phyloP scores from a whole-genome alignment of 2,888 invertebrate genomes.

The Plusia festucae region DNA sequence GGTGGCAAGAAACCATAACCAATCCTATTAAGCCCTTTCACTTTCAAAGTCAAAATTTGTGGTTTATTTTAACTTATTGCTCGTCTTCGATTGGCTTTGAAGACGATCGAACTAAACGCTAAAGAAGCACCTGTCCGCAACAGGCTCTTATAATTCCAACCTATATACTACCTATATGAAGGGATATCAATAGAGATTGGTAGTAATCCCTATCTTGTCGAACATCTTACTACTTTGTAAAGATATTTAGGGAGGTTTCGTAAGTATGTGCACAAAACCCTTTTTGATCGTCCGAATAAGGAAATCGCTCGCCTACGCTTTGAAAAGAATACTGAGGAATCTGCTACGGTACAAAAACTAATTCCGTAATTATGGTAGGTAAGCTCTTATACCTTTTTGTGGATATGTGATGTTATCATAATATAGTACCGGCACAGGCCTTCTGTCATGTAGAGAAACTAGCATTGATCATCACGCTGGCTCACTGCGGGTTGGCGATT shows the following conservation, averaged over 20 bases:
- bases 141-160: background rate
- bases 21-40: constrained; percentile 2
- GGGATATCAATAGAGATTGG: background rate
- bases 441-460: too few relatives aligned
- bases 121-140: too few relatives aligned
- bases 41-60: background rate
- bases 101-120: too few relatives aligned
- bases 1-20: background rate
- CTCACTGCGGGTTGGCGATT: too few relatives aligned
- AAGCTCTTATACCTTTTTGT: too few relatives aligned
- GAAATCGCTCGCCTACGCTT: constrained; percentile 45
- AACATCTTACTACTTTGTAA: constrained; percentile 32
- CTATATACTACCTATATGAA: background rate
- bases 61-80: background rate
- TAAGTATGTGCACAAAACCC: constrained; percentile 42
- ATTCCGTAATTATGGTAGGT: constrained; percentile 24
- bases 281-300: constrained; percentile 45
- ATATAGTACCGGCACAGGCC: too few relatives aligned
- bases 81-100: too few relatives aligned
- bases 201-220: background rate
- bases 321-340: constrained; percentile 32
- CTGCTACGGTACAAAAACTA: constrained; percentile 25
- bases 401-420: too few relatives aligned
- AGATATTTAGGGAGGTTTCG: constrained; percentile 37
- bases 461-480: too few relatives aligned